Base-by-base conservation (phyloP, 2,797 vertebrate genomes). In the Zenarchopterus dispar region DNA sequence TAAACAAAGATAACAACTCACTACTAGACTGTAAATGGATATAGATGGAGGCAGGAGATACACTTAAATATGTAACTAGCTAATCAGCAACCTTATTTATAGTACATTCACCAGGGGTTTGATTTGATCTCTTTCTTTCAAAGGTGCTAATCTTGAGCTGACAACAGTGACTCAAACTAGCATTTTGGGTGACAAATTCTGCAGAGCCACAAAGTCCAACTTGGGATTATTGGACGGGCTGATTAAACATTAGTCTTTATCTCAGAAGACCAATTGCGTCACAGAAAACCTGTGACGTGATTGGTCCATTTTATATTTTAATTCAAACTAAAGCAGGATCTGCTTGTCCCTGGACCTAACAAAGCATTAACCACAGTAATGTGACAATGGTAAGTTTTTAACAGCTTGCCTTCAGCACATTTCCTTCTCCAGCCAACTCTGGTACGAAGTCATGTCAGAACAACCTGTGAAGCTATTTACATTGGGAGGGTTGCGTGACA, bases 121-220 rank as follows among this genome's bases (percentile, higher is more conserved):
- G 0, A 21, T 48, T 54, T 46, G 23, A 47, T 55, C 44, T 62
- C 5, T 2, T 17, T 39, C 28, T 44, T 23, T 66, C 13, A 19
- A 62, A 70, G 7, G 6, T 47, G 18, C 21, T 39, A 21, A 41
- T 33, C 6, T 51, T 64, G 18, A 52, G 50, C 11, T 60, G 31
- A 53, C 17, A 22, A 45, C n/a, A n/a, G 50, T 19, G 13, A 64
- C 0, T 3, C 24, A 50, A 1, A 23, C 10, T 42, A 65, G 21
- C 19, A 65, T 22, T 41, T 56, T 21, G 31, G 41, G 36, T 65
- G 26, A 56, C 28, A 47, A 50, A 9, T 36, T 3, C 3, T 50
- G 24, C n/a, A 18, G 48, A 28, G 26, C 17, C 46, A 53, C 49
- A 33, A 46, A 54, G 21, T 19, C 13, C n/a, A 46, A 46, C 13